Evolutionary conservation across 2,113 vertebrate genomes (phyloP).

Genomic region (Laterallus jamaicensis): DNA sequence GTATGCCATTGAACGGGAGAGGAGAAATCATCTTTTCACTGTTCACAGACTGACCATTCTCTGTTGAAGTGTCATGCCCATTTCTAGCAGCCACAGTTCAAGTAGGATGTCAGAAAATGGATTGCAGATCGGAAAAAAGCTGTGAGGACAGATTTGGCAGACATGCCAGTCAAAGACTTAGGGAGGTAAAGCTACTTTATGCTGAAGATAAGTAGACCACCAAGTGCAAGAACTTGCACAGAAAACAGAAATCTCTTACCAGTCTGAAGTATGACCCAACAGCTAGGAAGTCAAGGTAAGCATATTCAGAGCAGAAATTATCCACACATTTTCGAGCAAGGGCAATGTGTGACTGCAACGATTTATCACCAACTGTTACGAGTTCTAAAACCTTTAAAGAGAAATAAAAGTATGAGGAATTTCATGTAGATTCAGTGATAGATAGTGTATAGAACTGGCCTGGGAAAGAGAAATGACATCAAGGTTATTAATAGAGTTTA

Average conservation of each 20-base stretch:
- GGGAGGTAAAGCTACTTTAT: neutral
- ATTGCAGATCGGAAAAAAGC: neutral
- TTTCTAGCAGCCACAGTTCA: neutral
- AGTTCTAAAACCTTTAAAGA: neutral
- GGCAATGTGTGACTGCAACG: neutral
- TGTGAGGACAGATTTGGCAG: neutral
- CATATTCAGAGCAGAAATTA: neutral
- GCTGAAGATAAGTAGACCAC: neutral
- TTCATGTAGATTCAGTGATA: neutral
- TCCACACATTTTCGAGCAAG: neutral
- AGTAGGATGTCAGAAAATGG: neutral
- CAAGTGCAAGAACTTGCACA: neutral
- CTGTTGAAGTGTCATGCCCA: neutral
- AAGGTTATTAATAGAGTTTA: neutral
- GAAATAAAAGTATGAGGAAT: neutral
- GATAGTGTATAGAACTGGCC: neutral
- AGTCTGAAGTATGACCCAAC: no score
- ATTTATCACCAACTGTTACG: neutral
- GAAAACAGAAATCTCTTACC: neutral
- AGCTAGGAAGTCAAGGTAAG: neutral
- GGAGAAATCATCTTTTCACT: neutral
- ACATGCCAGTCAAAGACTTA: neutral
- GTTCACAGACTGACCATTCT: rapidly evolving
- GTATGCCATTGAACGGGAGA: neutral
- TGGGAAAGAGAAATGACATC: neutral